phyloP scores from a whole-genome alignment of 92 coral and sea anemone genomes.

The Plumapathes pennacea region DNA sequence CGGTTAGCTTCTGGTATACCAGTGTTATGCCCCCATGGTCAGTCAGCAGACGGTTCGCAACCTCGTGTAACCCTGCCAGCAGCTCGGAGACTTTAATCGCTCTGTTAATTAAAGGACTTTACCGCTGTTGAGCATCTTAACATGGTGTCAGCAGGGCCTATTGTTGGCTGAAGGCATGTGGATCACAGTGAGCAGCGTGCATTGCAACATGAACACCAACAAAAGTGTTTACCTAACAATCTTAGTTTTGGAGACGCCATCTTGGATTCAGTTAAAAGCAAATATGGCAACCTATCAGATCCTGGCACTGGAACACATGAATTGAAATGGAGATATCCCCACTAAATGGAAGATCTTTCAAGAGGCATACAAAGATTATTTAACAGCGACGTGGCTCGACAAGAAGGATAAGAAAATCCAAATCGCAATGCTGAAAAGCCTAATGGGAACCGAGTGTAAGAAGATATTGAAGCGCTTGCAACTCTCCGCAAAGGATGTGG shows the following conservation, averaged over 20 bases:
- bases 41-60: too few species aligned
- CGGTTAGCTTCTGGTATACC: too few species aligned
- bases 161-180: conserved; percentile 16
- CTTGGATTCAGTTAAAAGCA: conserved; percentile 8
- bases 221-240: neutral
- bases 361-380: conserved; percentile 4
- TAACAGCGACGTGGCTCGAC: neutral
- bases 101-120: too few species aligned
- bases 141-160: conserved; percentile 23
- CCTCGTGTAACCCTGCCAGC: too few species aligned
- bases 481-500: conserved; percentile 2
- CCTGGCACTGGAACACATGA: conserved; percentile 3
- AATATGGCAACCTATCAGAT: conserved; percentile 12
- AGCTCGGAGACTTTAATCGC: too few species aligned
- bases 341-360: conserved; percentile 8
- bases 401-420: neutral
- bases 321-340: conserved; percentile 6
- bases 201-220: conserved; percentile 4
- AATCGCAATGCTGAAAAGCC: conserved; percentile 13
- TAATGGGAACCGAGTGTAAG: conserved; percentile 35
- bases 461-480: conserved; percentile 19
- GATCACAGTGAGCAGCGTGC: neutral
- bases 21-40: too few species aligned
- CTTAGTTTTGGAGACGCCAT: conserved; percentile 5
- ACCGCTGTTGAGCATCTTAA: too few species aligned